Evolutionary conservation across 2,113 vertebrate species (phyloP).

Genomic region (Capricornis sumatraensis): DNA sequence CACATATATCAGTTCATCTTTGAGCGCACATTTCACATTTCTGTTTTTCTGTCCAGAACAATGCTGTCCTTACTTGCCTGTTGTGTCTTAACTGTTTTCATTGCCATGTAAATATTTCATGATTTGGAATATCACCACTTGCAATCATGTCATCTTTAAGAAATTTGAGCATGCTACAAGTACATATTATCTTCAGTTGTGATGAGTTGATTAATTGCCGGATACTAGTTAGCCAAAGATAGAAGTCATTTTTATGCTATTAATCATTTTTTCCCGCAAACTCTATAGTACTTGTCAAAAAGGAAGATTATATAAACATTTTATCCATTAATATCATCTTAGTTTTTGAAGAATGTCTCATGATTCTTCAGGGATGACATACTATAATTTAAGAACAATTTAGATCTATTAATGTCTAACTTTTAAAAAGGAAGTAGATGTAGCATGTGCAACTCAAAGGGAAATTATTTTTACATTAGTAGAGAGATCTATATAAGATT

Average conservation of each 20-base stretch:
- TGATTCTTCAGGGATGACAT: background rate
- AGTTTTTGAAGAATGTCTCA: conserved; percentile 30
- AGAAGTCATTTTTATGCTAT: conserved; percentile 57
- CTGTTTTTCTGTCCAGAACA: conserved; percentile 64
- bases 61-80: conserved; percentile 43
- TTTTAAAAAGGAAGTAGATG: background rate
- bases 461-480: background rate
- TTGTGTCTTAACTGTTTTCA: conserved; percentile 46
- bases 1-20: conserved; percentile 59
- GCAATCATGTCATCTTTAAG: conserved; percentile 75
- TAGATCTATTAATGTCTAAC: background rate
- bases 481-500: background rate
- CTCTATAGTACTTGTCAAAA: conserved; percentile 44
- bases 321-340: background rate
- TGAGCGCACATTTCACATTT: conserved; percentile 66
- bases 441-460: background rate
- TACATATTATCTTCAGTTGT: conserved; percentile 75
- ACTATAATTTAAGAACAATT: background rate
- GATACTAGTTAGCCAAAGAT: conserved; percentile 62
- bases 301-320: conserved; percentile 32
- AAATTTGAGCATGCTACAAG: conserved; percentile 75
- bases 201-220: conserved; percentile 80
- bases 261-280: conserved; percentile 57
- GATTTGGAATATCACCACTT: conserved; percentile 72
- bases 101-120: conserved; percentile 67